Conservation (phyloP, 2,113 vertebrate species). For the Patagioenas fasciata region DNA sequence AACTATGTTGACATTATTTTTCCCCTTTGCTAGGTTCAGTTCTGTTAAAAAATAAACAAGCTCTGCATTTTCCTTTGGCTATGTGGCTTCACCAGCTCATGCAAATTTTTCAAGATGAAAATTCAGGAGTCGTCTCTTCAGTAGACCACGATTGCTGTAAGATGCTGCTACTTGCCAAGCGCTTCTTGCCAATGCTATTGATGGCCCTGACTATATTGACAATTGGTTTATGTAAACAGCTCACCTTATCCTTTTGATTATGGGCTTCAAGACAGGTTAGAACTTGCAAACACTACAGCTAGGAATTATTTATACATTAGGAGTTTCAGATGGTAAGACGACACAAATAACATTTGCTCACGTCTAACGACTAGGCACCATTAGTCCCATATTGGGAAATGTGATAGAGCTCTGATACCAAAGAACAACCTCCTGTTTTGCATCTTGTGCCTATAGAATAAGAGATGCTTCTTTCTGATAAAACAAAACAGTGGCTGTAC, state of each 20-base stretch:
- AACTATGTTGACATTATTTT: conserved; percentile 4
- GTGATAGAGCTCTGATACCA: not conserved
- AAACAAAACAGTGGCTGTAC: not conserved
- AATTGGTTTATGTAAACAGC: conserved; percentile 16
- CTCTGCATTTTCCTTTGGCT: conserved; percentile 16
- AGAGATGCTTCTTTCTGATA: not conserved
- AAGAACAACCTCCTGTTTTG: not conserved
- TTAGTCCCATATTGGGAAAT: not conserved
- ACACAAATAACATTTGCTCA: conserved; percentile 11
- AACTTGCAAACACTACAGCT: not conserved
- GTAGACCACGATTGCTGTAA: not conserved
- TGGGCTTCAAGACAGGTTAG: not conserved
- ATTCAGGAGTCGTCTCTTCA: not conserved
- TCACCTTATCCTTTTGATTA: conserved; percentile 29
- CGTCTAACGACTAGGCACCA: not conserved
- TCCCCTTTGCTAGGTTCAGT: not conserved
- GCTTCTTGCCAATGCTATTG: not conserved
- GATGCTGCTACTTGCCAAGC: not conserved
- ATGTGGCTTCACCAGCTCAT: not conserved
- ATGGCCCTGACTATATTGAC: not conserved
- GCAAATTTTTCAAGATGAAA: not conserved
- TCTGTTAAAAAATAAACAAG: conserved; percentile 26
- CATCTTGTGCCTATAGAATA: not conserved
- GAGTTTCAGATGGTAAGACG: not conserved
- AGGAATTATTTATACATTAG: conserved; percentile 29